Percentiles rank a stretch among this genome's conserved stretches.
These are phyloP conservation scores for Gryllus bimaculatus DNA, from an alignment of 1,140 invertebrate species.

Conservation along the genomic window DNA sequence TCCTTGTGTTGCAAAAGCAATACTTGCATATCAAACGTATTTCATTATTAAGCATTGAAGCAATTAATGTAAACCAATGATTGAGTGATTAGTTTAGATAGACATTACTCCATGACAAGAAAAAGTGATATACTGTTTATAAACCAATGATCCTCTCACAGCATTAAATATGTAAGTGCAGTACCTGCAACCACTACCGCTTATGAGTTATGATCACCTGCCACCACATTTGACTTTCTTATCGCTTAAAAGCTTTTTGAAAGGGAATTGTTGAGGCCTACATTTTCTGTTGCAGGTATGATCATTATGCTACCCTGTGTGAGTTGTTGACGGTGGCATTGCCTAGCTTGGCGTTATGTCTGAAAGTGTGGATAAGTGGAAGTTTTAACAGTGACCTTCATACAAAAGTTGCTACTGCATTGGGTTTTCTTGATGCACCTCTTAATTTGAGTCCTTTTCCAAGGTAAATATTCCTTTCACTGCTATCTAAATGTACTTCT, in stretches of 20 bases:
- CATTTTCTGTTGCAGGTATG: constrained; percentile 52
- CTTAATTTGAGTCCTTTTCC: constrained; percentile 34
- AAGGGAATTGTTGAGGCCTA: not conserved
- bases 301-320: constrained; percentile 87
- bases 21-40: too few species aligned
- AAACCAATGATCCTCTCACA: too few species aligned
- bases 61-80: too few species aligned
- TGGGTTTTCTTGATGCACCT: constrained; percentile 41
- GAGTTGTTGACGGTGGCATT: constrained; percentile 79
- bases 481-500: not conserved
- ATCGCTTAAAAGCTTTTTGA: not conserved
- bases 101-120: too few species aligned
- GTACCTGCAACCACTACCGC: not conserved
- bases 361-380: constrained; percentile 42
- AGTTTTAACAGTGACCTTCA: constrained; percentile 39
- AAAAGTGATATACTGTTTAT: too few species aligned
- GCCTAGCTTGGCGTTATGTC: constrained; percentile 58
- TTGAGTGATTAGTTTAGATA: too few species aligned
- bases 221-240: not conserved
- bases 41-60: too few species aligned
- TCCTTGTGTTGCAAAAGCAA: too few species aligned
- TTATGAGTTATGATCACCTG: not conserved
- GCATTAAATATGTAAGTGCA: not conserved
- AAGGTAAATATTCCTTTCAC: constrained; percentile 21
- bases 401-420: constrained; percentile 37